Percentiles rank a stretch among this genome's conserved stretches.
These are phyloP conservation scores for Onychomys leucogaster DNA, from an alignment of 2,797 vertebrate species.

Conservation along the genomic window DNA sequence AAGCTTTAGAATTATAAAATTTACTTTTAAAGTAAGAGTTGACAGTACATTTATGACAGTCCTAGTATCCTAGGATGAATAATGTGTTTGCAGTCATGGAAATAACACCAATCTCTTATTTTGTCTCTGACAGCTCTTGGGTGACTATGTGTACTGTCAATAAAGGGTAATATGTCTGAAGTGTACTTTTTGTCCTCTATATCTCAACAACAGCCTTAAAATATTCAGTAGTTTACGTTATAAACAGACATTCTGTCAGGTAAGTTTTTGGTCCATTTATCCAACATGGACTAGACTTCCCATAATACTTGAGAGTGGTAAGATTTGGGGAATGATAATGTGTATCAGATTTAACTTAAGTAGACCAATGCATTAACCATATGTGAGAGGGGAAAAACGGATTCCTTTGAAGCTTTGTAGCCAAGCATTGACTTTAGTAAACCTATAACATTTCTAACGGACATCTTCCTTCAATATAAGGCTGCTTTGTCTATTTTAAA, in stretches of 20 bases:
- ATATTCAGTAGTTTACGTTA: neutral
- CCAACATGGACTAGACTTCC: neutral
- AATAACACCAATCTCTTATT: neutral
- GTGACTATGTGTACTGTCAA: neutral
- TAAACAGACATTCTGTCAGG: neutral
- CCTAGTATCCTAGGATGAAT: neutral
- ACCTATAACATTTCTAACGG: neutral
- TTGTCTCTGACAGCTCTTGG: neutral
- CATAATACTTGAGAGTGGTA: neutral
- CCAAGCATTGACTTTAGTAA: neutral
- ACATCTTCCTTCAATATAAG: neutral
- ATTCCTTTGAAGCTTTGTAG: neutral
- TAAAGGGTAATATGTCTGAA: neutral
- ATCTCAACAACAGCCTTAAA: neutral
- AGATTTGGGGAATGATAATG: neutral
- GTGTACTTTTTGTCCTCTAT: neutral
- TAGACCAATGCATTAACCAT: neutral
- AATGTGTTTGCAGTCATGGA: neutral
- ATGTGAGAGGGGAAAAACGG: neutral
- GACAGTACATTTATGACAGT: neutral
- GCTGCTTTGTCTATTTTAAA: neutral
- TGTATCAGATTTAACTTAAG: neutral
- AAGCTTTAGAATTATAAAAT: neutral
- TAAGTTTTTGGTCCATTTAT: neutral
- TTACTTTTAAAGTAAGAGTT: neutral